These are phyloP conservation scores for Parotocinclus haroldoi DNA, from an alignment of 2,797 vertebrate species.

Conservation along the genomic window DNA sequence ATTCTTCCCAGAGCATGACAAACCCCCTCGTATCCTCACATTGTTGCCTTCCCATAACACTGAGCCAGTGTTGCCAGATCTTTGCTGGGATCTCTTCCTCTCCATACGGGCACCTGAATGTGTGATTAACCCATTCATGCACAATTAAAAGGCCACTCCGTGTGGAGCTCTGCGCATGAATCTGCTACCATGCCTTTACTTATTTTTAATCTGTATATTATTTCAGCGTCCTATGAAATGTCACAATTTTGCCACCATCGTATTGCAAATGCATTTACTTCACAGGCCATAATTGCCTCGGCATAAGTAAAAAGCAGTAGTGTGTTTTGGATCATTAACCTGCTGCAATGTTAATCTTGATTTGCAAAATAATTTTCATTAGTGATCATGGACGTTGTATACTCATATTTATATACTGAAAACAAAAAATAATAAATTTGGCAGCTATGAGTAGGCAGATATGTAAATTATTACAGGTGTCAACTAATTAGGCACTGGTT, in stretches of 20 bases:
- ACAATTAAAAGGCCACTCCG: slow-evolving; percentile 32
- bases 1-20: slow-evolving; percentile 7
- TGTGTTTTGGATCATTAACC: too few relatives aligned
- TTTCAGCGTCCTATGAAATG: too few relatives aligned
- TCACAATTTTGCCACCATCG: slow-evolving; percentile 3
- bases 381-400: too few relatives aligned
- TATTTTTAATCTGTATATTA: not conserved
- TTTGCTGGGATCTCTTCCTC: slow-evolving; percentile 30
- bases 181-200: slow-evolving; percentile 8
- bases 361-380: too few relatives aligned
- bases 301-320: too few relatives aligned
- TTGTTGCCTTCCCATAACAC: slow-evolving; percentile 17
- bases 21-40: not conserved
- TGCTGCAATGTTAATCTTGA: too few relatives aligned
- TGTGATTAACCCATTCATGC: slow-evolving; percentile 39
- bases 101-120: slow-evolving; percentile 16
- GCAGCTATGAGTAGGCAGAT: too few relatives aligned
- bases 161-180: slow-evolving; percentile 18
- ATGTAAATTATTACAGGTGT: too few relatives aligned
- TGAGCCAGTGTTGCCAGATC: slow-evolving; percentile 26
- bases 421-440: too few relatives aligned
- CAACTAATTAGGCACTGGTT: too few relatives aligned
- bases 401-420: too few relatives aligned
- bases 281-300: too few relatives aligned
- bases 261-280: not conserved